phyloP scores from a whole-genome alignment of 2,797 vertebrate species.

The Tokudaia muenninki region DNA sequence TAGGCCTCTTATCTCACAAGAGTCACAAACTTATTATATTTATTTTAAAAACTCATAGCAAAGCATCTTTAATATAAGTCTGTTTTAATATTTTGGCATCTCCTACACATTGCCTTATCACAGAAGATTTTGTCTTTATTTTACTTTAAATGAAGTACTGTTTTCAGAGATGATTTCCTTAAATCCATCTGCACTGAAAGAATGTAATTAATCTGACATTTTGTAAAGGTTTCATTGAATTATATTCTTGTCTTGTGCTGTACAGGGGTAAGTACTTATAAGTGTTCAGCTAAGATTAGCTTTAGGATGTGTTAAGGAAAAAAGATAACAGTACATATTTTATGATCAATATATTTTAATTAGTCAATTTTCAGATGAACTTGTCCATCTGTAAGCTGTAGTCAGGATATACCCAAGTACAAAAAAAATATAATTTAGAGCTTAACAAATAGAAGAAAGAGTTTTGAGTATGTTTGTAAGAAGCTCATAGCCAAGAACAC shows the following conservation, averaged over 20 bases:
- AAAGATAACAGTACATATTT: conserved; percentile 84
- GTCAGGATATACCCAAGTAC: conserved; percentile 75
- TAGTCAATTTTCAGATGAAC: conserved; percentile 81
- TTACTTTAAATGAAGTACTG: conserved; percentile 85
- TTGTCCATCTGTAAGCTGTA: conserved; percentile 82
- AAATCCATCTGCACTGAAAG: conserved; percentile 86
- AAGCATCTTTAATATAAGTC: conserved; percentile 74
- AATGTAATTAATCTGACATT: conserved; percentile 88
- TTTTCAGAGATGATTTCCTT: conserved; percentile 87
- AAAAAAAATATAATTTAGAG: conserved; percentile 63
- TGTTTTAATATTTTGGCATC: conserved; percentile 83
- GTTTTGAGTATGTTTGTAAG: conserved; percentile 62
- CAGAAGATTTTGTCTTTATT: conserved; percentile 84
- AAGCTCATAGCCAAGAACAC: conserved; percentile 30
- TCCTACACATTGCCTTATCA: conserved; percentile 81
- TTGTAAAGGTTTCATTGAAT: conserved; percentile 88
- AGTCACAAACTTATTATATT: conserved; percentile 64
- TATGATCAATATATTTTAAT: conserved; percentile 85
- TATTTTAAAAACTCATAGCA: conserved; percentile 74
- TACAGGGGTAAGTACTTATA: conserved; percentile 86
- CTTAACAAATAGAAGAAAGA: conserved; percentile 64
- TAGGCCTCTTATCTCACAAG: conserved; percentile 5
- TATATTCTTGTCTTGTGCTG: conserved; percentile 85
- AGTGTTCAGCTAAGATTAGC: conserved; percentile 84
- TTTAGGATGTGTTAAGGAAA: conserved; percentile 87